phyloP scores from a whole-genome alignment of 2,797 vertebrate species.

The Tragopan temminckii region DNA sequence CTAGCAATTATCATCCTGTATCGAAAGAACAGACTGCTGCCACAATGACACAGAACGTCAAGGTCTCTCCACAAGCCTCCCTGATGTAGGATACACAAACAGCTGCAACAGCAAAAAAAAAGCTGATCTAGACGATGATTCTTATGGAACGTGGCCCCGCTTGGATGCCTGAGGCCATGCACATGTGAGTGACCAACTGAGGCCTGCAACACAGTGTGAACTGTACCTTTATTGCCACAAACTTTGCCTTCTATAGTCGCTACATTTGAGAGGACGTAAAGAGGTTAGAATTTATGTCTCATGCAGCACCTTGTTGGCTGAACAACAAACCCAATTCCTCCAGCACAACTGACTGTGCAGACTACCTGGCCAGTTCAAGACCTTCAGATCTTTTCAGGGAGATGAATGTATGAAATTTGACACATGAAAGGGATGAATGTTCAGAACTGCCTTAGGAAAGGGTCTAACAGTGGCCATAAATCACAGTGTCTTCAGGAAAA shows the following conservation, averaged over 20 bases:
- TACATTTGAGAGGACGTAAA: not conserved
- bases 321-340: not conserved
- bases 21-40: not conserved
- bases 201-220: not conserved
- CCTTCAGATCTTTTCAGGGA: not conserved
- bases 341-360: not conserved
- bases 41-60: not conserved
- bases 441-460: not conserved
- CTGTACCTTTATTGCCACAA: not conserved
- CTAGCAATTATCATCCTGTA: not conserved
- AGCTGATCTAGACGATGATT: not conserved
- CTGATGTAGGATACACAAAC: not conserved
- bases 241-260: not conserved
- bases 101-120: not conserved
- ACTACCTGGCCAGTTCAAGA: not conserved
- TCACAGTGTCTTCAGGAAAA: slow-evolving; percentile 3
- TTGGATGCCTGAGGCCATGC: not conserved
- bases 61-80: not conserved
- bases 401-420: not conserved
- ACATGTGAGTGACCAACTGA: accelerated
- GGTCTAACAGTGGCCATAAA: not conserved
- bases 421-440: not conserved
- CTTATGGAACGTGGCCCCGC: not conserved
- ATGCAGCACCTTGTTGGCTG: not conserved
- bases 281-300: not conserved